Conservation (phyloP, 92 coral and sea anemone species). For the Siderastrea radians region DNA sequence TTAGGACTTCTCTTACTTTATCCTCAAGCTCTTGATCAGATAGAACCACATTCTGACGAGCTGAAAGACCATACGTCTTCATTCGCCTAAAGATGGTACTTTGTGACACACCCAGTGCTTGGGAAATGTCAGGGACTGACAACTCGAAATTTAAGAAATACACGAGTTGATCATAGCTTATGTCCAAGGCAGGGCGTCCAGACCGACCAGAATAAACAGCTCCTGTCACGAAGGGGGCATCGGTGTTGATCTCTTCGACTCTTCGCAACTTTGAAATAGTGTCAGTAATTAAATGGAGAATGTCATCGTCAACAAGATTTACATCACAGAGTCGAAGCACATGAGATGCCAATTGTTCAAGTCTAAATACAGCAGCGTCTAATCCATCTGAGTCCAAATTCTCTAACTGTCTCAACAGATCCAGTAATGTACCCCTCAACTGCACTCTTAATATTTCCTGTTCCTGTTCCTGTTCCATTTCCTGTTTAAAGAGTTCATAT, state of each 20-base stretch:
- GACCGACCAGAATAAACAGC: conserved; percentile 43
- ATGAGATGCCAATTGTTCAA: conserved; percentile 67
- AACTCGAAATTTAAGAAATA: conserved; percentile 53
- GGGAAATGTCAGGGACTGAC: conserved; percentile 62
- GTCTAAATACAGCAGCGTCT: too few species aligned
- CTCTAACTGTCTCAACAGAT: too few species aligned
- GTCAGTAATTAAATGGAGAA: conserved; percentile 49
- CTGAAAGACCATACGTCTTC: conserved; percentile 51
- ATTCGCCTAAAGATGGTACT: conserved; percentile 68
- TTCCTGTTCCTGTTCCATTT: too few species aligned
- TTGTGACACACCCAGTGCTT: conserved; percentile 64
- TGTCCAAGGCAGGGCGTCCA: conserved; percentile 59
- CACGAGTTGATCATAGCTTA: conserved; percentile 36
- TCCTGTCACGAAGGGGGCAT: conserved; percentile 42
- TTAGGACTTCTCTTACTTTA: conserved; percentile 44
- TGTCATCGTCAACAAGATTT: conserved; percentile 53
- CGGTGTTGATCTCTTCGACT: conserved; percentile 56
- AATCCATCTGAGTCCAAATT: too few species aligned
- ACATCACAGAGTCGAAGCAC: conserved; percentile 64
- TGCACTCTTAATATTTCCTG: too few species aligned
- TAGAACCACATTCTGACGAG: conserved; percentile 39
- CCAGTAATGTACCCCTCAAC: too few species aligned
- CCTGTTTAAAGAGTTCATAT: too few species aligned
- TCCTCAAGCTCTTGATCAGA: conserved; percentile 71
- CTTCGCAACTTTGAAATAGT: conserved; percentile 50